Conservation (phyloP, 2,113 vertebrate genomes). For the Sphaerodactylus townsendi region DNA sequence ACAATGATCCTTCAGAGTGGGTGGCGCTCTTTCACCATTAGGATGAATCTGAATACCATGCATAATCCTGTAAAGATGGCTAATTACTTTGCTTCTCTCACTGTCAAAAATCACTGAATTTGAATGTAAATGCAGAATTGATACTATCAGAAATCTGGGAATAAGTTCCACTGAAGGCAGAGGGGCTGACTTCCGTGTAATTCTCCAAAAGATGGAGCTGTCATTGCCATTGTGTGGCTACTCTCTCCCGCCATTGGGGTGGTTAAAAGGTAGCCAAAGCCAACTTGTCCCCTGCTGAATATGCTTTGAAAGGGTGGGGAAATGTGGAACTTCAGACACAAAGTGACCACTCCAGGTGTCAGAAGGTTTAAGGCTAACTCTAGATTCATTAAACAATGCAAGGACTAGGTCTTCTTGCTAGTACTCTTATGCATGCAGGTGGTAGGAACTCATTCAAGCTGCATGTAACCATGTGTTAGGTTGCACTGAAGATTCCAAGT, state of each 20-base stretch:
- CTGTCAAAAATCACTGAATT: too few relatives aligned
- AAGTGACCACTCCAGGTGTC: too few relatives aligned
- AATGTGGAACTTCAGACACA: background rate
- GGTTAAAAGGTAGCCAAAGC: too few relatives aligned
- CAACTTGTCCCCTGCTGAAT: too few relatives aligned
- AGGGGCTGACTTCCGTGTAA: background rate
- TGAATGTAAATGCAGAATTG: too few relatives aligned
- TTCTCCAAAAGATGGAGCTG: background rate
- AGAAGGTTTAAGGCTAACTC: background rate
- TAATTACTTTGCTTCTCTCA: too few relatives aligned
- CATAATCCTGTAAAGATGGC: too few relatives aligned
- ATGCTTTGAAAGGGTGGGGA: too few relatives aligned
- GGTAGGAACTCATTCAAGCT: background rate
- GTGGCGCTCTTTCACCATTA: too few relatives aligned
- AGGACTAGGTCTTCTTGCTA: background rate
- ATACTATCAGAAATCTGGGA: too few relatives aligned
- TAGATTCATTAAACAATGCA: background rate
- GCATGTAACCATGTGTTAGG: background rate
- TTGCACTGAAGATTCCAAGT: background rate
- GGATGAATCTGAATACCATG: too few relatives aligned
- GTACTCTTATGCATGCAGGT: background rate
- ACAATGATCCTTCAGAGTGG: too few relatives aligned
- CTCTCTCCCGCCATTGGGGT: background rate
- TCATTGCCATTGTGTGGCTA: background rate
- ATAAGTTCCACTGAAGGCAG: background rate